Evolutionary conservation across 2,797 vertebrate genomes (phyloP).

Genomic region (Taenioides sp.): DNA sequence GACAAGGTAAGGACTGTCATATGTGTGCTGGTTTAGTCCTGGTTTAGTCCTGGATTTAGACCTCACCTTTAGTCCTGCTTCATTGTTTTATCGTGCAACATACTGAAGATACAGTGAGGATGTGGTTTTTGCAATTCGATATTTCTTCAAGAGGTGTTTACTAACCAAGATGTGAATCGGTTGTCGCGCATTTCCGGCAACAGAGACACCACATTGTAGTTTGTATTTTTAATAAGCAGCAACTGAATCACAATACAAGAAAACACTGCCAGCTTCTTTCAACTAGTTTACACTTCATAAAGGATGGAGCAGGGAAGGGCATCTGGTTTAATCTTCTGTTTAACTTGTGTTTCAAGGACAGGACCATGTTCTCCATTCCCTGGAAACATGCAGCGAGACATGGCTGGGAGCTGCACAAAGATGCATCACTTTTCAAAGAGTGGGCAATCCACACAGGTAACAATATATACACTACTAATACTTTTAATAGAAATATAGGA

Average conservation of each 20-base stretch:
- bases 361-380: slow-evolving; percentile 89
- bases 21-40: background rate
- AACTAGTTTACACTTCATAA: background rate
- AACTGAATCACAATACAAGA: too few species aligned
- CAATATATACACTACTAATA: slow-evolving; percentile 12
- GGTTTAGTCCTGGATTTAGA: background rate
- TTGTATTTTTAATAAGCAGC: background rate
- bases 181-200: background rate
- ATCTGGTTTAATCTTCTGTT: background rate
- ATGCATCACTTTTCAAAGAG: slow-evolving; percentile 87
- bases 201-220: background rate
- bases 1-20: slow-evolving; percentile 67
- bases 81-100: background rate
- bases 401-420: slow-evolving; percentile 93
- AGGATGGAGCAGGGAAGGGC: background rate
- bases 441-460: slow-evolving; percentile 98
- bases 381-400: slow-evolving; percentile 98
- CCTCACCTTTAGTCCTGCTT: too few species aligned
- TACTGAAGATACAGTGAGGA: background rate
- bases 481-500: too few species aligned
- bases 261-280: background rate
- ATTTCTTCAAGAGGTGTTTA: background rate
- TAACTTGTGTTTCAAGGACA: slow-evolving; percentile 74
- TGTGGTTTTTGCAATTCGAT: background rate
- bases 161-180: background rate